These are phyloP conservation scores for Leucoptera coffeella DNA, from an alignment of 2,888 invertebrate genomes.

Conservation along the genomic window DNA sequence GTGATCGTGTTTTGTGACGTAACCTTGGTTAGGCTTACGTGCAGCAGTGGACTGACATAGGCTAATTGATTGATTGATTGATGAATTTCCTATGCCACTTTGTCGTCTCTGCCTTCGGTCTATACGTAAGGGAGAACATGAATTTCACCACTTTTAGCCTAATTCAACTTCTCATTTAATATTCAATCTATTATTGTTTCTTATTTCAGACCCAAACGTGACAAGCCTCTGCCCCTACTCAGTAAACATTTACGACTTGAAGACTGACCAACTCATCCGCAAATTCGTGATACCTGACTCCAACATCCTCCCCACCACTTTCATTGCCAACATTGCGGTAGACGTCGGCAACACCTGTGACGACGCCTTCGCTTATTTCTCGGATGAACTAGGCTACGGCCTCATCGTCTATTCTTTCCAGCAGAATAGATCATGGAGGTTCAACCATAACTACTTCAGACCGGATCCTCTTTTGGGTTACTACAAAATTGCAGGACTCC, in stretches of 20 bases:
- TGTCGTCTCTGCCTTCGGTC: no score
- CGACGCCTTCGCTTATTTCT: constrained; percentile 72
- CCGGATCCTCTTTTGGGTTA: constrained; percentile 76
- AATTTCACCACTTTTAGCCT: no score
- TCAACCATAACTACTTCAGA: constrained; percentile 71
- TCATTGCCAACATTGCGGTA: constrained; percentile 82
- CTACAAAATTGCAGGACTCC: constrained; percentile 71
- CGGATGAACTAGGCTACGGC: constrained; percentile 78
- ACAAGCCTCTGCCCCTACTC: constrained; percentile 76
- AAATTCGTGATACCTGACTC: constrained; percentile 63
- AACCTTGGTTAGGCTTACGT: no score
- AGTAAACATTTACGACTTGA: constrained; percentile 69
- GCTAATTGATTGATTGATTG: no score
- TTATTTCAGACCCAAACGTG: constrained; percentile 31
- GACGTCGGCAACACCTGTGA: constrained; percentile 70
- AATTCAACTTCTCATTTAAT: no score
- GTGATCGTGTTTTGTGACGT: no score
- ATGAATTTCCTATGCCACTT: no score
- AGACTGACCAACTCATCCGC: constrained; percentile 64
- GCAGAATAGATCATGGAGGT: constrained; percentile 72
- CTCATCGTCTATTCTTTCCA: constrained; percentile 74
- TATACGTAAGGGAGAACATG: no score
- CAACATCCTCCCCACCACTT: constrained; percentile 70
- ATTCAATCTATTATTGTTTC: no score
- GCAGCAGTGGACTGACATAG: no score